Evolutionary conservation across 2,113 vertebrate genomes (phyloP).

Genomic region (Corvus moneduloides): DNA sequence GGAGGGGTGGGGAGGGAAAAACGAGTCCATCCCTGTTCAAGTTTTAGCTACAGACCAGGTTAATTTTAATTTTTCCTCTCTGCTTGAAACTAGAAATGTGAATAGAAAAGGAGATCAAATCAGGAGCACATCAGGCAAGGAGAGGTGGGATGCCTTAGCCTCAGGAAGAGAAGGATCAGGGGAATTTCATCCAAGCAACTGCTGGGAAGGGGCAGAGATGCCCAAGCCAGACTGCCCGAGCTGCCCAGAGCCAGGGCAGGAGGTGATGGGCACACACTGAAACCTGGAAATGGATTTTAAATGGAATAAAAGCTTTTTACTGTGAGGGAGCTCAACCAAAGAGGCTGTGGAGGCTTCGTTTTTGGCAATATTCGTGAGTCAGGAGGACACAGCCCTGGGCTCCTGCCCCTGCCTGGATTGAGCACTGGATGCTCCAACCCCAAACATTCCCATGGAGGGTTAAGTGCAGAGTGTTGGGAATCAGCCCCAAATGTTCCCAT

Average conservation of each 20-base stretch:
- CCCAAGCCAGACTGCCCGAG: neutral
- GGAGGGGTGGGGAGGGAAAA: fast-evolving
- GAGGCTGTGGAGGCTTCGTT: neutral
- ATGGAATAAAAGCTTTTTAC: neutral
- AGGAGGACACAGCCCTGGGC: neutral
- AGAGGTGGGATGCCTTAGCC: neutral
- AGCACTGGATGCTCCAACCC: fast-evolving
- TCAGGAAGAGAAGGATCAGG: neutral
- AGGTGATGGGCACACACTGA: neutral
- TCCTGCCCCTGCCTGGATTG: neutral
- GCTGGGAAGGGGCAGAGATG: neutral
- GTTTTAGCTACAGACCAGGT: neutral
- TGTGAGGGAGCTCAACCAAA: neutral
- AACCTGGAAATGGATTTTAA: neutral
- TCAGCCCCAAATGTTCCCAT: too few species aligned
- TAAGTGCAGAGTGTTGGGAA: neutral
- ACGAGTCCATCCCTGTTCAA: fast-evolving
- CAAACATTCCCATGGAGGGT: neutral
- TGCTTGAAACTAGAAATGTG: neutral
- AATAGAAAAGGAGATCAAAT: neutral
- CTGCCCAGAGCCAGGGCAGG: neutral
- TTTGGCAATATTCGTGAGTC: fast-evolving
- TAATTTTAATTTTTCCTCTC: neutral
- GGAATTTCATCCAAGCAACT: neutral
- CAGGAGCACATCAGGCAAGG: neutral